Conservation (phyloP, 2,888 invertebrate species). For the Seira sanloemensis region DNA sequence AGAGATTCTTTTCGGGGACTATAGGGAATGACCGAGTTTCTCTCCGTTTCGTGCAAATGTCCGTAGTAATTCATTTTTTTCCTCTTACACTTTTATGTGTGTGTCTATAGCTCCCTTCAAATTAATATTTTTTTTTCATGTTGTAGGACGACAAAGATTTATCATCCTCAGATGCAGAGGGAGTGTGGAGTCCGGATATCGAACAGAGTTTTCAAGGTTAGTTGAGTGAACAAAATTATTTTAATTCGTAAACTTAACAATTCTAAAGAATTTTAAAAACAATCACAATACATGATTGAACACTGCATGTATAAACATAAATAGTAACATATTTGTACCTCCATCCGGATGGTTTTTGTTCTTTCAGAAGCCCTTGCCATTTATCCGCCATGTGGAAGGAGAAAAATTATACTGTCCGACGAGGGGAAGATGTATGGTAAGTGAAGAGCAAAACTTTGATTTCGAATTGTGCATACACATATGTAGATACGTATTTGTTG, state of each 20-base stretch:
- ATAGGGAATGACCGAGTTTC: not conserved
- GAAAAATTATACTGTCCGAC: conserved; percentile 99
- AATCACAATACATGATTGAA: too few relatives aligned
- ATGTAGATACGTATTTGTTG: not conserved
- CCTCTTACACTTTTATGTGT: not conserved
- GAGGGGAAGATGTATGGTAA: conserved; percentile 99
- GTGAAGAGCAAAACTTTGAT: conserved; percentile 77
- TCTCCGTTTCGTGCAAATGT: not conserved
- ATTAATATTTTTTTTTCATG: not conserved
- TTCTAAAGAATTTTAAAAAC: not conserved
- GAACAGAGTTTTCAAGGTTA: conserved; percentile 99
- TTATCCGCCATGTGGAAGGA: conserved; percentile 98
- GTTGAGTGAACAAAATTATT: not conserved
- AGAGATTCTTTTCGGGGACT: not conserved
- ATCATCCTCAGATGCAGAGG: conserved; percentile 98
- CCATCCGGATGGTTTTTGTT: too few relatives aligned
- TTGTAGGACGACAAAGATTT: conserved; percentile 85
- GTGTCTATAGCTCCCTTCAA: too few relatives aligned
- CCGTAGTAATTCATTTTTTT: not conserved
- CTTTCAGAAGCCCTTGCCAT: conserved; percentile 94
- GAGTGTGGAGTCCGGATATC: conserved; percentile 99
- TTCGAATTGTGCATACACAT: conserved; percentile 2
- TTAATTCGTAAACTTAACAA: not conserved
- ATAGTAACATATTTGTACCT: too few relatives aligned
- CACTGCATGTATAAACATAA: too few relatives aligned